These are phyloP conservation scores for Hemichromis elongatus DNA, from an alignment of 2,113 vertebrate genomes.

Conservation along the genomic window DNA sequence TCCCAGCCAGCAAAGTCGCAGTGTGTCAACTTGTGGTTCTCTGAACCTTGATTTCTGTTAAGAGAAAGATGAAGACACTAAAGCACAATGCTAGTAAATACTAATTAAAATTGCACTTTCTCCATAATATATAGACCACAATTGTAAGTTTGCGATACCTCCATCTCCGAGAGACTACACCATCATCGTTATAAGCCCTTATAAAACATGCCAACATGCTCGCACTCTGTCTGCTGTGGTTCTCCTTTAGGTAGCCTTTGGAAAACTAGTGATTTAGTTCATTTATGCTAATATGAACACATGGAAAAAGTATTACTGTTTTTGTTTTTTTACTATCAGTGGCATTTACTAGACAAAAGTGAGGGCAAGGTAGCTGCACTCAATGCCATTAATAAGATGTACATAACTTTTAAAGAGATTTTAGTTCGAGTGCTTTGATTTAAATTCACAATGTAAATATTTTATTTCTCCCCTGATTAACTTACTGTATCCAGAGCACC, in stretches of 20 bases:
- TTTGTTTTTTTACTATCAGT: not conserved
- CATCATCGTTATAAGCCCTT: not conserved
- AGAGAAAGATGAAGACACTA: not conserved
- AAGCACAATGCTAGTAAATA: not conserved
- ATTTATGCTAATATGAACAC: not conserved
- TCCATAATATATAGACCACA: not conserved
- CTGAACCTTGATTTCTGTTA: slow-evolving; percentile 81
- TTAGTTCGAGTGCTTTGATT: not conserved
- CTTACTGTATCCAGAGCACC: slow-evolving; percentile 87
- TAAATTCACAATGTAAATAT: not conserved
- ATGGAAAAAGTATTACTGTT: not conserved
- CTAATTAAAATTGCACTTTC: not conserved
- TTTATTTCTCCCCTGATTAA: slow-evolving; percentile 11
- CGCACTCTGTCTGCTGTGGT: not conserved
- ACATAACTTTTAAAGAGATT: not conserved
- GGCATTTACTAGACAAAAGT: not conserved
- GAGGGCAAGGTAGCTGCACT: not conserved
- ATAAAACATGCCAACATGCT: not conserved
- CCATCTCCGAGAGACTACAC: not conserved
- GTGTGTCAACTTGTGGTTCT: slow-evolving; percentile 75
- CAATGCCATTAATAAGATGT: not conserved
- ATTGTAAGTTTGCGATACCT: not conserved
- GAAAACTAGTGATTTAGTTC: not conserved
- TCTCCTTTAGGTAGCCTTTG: not conserved
- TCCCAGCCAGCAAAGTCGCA: slow-evolving; percentile 89